Percentiles rank a stretch among this genome's conserved stretches.
Conservation (phyloP, 2,797 vertebrate genomes). For the Eospalax fontanierii region DNA sequence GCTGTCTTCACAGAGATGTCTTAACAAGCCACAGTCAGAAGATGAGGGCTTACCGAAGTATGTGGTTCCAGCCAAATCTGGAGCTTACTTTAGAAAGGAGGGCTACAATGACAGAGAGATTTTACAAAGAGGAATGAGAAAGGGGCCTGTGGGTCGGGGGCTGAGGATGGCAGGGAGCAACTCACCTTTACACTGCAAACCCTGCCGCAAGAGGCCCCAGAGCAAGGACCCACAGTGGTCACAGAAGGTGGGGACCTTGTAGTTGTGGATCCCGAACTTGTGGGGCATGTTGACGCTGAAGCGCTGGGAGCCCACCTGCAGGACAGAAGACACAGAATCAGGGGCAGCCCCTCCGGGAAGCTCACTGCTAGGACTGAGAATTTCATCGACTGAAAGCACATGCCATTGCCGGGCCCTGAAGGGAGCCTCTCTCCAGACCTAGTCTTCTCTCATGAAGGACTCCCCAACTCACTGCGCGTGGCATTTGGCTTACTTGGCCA, state of each 20-base stretch:
- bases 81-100: background rate
- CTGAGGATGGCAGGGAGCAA: background rate
- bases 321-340: slow-evolving; percentile 75
- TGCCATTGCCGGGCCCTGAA: background rate
- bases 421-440: background rate
- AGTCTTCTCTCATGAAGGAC: background rate
- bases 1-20: too few relatives aligned
- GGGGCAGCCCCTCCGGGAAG: background rate
- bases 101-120: background rate
- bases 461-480: background rate
- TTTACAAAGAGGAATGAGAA: background rate
- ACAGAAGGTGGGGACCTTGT: slow-evolving; percentile 98
- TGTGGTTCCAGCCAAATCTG: background rate
- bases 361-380: background rate
- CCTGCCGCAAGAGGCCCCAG: slow-evolving; percentile 97
- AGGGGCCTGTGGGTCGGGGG: background rate
- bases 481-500: background rate
- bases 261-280: slow-evolving; percentile 98
- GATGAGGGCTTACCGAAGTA: fast-evolving
- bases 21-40: background rate
- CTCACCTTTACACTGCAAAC: slow-evolving; percentile 99
- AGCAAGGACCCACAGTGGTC: slow-evolving; percentile 98
- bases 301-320: slow-evolving; percentile 96
- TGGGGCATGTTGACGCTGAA: slow-evolving; percentile 99
- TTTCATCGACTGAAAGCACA: background rate